Percentiles rank a stretch among this genome's conserved stretches.
Evolutionary conservation across 2,113 vertebrate genomes (phyloP).

Genomic region (Brachyhypopomus occidentalis): DNA sequence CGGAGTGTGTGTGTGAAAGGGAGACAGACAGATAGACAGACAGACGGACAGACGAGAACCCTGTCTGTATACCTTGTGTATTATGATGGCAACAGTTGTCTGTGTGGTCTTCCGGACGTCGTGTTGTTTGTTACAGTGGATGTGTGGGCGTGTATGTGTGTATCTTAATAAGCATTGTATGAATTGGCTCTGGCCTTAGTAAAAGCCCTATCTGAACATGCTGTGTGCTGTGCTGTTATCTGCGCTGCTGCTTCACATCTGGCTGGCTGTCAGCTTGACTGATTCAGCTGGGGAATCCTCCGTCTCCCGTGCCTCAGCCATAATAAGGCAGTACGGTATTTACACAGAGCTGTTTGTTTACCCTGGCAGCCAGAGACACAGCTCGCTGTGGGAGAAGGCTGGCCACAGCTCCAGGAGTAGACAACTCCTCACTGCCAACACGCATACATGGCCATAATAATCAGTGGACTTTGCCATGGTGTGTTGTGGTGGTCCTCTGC

Average conservation of each 20-base stretch:
- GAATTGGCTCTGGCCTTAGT: conserved; percentile 31
- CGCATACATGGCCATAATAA: conserved; percentile 36
- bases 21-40: background rate
- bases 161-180: conserved; percentile 13
- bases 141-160: conserved; percentile 35
- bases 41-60: conserved; percentile 6
- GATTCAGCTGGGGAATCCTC: conserved; percentile 28
- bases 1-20: conserved; percentile 34
- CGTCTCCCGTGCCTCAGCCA: conserved; percentile 35
- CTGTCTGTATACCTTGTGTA: conserved; percentile 32
- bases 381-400: conserved; percentile 54
- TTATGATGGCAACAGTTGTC: conserved; percentile 9
- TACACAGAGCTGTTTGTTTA: conserved; percentile 49
- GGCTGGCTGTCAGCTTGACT: conserved; percentile 45
- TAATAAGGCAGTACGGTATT: conserved; percentile 46
- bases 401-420: conserved; percentile 52
- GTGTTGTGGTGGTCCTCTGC: conserved; percentile 23
- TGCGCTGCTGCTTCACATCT: conserved; percentile 39
- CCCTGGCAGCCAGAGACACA: conserved; percentile 41
- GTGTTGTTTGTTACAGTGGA: conserved; percentile 8
- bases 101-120: background rate
- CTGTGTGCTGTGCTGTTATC: conserved; percentile 19
- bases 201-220: conserved; percentile 28
- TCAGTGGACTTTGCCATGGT: conserved; percentile 15
- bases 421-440: conserved; percentile 58